A percentile compares a stretch with the other conserved stretches of the same genome.
These are phyloP conservation scores for Brachyistius frenatus DNA, from an alignment of 2,113 vertebrate species.

Conservation along the genomic window DNA sequence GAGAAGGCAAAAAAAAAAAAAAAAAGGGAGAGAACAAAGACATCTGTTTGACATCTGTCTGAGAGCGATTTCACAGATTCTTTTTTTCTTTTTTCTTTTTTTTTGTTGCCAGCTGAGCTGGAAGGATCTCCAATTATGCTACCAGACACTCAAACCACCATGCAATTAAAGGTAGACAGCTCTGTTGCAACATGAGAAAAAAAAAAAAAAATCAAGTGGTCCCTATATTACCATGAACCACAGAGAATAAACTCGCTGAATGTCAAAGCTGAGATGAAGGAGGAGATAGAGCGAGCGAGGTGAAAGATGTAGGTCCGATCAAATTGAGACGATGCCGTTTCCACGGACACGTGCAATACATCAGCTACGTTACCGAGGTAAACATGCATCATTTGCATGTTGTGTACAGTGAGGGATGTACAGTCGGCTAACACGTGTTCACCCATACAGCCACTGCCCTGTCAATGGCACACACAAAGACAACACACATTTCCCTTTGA, in stretches of 20 bases:
- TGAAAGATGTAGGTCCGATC: constrained; percentile 3
- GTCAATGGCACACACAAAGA: neutral
- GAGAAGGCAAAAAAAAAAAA: neutral
- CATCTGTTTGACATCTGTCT: constrained; percentile 52
- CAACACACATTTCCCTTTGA: neutral
- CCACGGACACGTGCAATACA: neutral
- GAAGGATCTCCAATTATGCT: constrained; percentile 53
- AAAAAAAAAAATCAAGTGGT: constrained; percentile 55
- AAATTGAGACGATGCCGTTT: neutral
- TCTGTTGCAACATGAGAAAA: constrained; percentile 47
- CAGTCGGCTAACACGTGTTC: neutral
- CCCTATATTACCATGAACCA: constrained; percentile 16
- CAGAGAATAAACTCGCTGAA: constrained; percentile 14
- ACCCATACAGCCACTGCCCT: neutral
- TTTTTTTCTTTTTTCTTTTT: too few species aligned
- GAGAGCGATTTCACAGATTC: constrained; percentile 58
- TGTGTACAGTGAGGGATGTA: neutral
- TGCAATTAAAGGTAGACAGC: constrained; percentile 62
- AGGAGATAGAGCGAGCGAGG: neutral
- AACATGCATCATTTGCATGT: neutral
- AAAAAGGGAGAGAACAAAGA: constrained; percentile 25
- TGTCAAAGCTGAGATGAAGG: constrained; percentile 15
- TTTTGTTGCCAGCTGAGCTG: constrained; percentile 51
- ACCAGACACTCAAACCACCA: constrained; percentile 56
- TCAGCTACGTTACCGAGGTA: neutral